Conservation (phyloP, 2,888 invertebrate genomes). For the Erynnis tages region DNA sequence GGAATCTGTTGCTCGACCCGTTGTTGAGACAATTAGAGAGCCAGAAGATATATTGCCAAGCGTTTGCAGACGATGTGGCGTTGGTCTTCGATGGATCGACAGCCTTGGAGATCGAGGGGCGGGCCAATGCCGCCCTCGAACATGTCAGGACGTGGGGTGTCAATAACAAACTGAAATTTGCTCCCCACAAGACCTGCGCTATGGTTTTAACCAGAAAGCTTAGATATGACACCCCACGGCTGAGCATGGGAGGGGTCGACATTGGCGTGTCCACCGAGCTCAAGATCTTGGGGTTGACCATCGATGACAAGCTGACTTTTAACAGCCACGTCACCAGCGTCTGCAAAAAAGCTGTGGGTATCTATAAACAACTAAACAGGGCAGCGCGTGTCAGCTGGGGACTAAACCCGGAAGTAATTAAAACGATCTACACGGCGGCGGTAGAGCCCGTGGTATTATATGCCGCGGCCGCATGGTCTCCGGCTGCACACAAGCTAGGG, state of each 20-base stretch:
- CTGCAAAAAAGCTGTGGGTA: neutral
- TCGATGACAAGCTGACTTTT: neutral
- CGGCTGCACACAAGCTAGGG: neutral
- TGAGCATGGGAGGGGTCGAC: neutral
- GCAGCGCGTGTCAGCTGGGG: neutral
- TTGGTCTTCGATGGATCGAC: neutral
- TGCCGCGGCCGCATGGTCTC: neutral
- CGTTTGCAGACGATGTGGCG: too few relatives aligned
- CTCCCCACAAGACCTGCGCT: neutral
- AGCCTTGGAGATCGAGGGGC: neutral
- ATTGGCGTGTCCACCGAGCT: neutral
- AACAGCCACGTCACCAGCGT: too few relatives aligned
- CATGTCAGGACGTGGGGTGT: conserved; percentile 4
- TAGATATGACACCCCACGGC: neutral
- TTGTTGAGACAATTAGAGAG: neutral
- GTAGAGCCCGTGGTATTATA: neutral
- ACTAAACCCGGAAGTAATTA: neutral
- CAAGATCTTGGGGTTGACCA: neutral
- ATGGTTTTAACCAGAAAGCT: neutral
- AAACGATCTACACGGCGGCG: too few relatives aligned
- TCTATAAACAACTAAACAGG: neutral
- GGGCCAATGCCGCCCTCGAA: neutral
- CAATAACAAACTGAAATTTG: neutral
- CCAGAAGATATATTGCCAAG: too few relatives aligned
- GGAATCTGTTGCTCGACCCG: neutral